phyloP scores from a whole-genome alignment of 2,797 vertebrate species.

The Chaunax sp. region DNA sequence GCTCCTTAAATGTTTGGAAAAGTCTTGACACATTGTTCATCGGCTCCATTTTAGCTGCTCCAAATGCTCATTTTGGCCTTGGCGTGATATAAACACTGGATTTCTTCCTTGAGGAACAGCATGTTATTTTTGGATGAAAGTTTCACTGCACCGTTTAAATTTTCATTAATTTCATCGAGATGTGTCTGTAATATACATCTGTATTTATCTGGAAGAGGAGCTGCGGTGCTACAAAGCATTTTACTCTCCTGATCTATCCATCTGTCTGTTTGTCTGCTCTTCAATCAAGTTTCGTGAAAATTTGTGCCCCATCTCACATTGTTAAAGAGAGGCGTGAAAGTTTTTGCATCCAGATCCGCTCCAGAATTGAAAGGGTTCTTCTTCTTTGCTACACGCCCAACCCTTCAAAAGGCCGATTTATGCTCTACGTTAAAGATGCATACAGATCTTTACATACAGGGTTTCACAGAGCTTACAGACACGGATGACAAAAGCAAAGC shows the following conservation, averaged over 20 bases:
- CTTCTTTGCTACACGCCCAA: too few relatives aligned
- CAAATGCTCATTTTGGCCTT: neutral
- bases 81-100: conserved; percentile 5
- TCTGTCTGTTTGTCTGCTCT: too few relatives aligned
- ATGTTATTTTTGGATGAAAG: neutral
- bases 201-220: neutral
- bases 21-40: neutral
- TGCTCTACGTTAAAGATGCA: too few relatives aligned
- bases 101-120: conserved; percentile 9
- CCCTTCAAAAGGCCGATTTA: too few relatives aligned
- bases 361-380: too few relatives aligned
- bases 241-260: neutral
- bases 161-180: conserved; percentile 23
- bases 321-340: too few relatives aligned
- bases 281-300: too few relatives aligned
- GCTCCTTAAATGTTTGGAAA: neutral
- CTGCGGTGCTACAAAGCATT: neutral
- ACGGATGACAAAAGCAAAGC: too few relatives aligned
- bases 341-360: too few relatives aligned
- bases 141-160: conserved; percentile 8
- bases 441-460: too few relatives aligned
- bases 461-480: too few relatives aligned
- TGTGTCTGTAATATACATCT: neutral
- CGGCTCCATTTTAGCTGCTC: neutral
- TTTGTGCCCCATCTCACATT: too few relatives aligned